Evolutionary conservation across 2,113 vertebrate genomes (phyloP), one percentile per base, ranked within the genome.

Genomic region (Geococcyx californianus): DNA sequence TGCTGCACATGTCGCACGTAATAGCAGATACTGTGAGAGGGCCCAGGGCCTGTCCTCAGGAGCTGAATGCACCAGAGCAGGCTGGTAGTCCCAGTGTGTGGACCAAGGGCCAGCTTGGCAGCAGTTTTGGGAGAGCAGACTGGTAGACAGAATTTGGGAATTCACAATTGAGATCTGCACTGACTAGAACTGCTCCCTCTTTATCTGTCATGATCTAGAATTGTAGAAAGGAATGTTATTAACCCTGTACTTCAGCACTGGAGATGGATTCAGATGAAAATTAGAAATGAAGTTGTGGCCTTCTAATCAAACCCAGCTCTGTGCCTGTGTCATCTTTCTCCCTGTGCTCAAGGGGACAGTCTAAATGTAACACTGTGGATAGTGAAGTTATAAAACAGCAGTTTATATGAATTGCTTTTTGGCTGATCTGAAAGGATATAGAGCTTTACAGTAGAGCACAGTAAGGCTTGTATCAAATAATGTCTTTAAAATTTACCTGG

Each of bases 1-100:
- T 94, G 96, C 89, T 97, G 96, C 96, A 97, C 96, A 96, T 97
- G 96, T 97, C 96, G 96, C 95, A 96, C 93, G 9, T 96, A 97
- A 97, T 96, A 97, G 93, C 93, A 96, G 94, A 95, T 40, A 89
- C 84, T 92, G 86, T 89, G 96, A 95, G 93, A 89, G 86, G 93
- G 93, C 96, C 94, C 94, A 84, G 91, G 95, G 96, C 94, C 86
- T 96, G 91, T 92, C 95, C 96, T 97, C 69, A 0, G 93, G 95
- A 93, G 64, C 73, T 89, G 7, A 81, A 90, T 1, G 24, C 89
- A 81, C 68, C 1, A 5, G 69, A 94, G 89, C 89, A 84, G 86
- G 86, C 86, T 95, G 84, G 84, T 93, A 94, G 60, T 93, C 80
- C 89, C 93, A 75, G 86, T 8, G 16, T 81, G 76, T 2, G 4